Percentiles rank a stretch among this genome's conserved stretches.
Evolutionary conservation across 2,797 vertebrate genomes (phyloP).

Genomic region (Helarctos malayanus): DNA sequence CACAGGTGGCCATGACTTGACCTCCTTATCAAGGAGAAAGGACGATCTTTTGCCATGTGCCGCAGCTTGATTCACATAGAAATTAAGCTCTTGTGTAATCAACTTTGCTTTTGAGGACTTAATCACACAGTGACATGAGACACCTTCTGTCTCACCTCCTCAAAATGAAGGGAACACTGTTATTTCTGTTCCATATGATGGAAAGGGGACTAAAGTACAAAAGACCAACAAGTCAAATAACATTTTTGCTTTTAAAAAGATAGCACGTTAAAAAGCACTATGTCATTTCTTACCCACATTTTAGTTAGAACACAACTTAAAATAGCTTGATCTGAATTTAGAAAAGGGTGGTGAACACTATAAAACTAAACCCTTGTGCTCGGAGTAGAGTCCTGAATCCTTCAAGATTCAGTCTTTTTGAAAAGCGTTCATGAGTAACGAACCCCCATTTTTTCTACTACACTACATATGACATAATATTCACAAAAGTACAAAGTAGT

Average conservation of each 20-base stretch:
- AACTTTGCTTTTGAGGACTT: background rate
- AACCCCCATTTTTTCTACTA: background rate
- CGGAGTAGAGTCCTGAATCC: background rate
- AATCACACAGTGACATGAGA: background rate
- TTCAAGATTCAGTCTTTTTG: background rate
- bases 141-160: background rate
- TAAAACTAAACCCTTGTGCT: background rate
- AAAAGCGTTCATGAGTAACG: background rate
- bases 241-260: constrained; percentile 43
- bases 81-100: background rate
- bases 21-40: background rate
- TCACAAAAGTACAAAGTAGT: background rate
- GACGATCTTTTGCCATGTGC: background rate
- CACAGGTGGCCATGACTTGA: background rate
- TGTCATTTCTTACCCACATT: background rate
- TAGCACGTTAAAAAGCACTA: constrained; percentile 17
- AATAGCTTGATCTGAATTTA: background rate
- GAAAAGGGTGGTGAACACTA: background rate
- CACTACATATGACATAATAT: background rate
- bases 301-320: background rate
- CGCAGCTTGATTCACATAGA: background rate
- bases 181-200: background rate
- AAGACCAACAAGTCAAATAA: background rate
- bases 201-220: background rate
- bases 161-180: background rate